These are phyloP conservation scores for Helicoverpa zea DNA, from an alignment of 1,140 invertebrate genomes.

Conservation along the genomic window DNA sequence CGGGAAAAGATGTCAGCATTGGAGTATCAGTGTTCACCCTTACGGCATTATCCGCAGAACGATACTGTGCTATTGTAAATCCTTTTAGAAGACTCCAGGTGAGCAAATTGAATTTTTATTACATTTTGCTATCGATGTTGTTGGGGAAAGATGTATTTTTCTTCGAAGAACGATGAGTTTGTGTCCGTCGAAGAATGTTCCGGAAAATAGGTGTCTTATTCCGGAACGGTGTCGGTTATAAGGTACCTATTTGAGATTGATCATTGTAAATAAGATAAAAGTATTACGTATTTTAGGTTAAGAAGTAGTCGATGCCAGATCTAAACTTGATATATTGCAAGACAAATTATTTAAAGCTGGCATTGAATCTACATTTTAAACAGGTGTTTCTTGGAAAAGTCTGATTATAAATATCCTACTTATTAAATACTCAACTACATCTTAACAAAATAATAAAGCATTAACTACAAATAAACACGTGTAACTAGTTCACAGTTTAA, in stretches of 20 bases:
- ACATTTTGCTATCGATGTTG: slow-evolving; percentile 2
- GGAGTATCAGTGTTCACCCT: slow-evolving; percentile 97
- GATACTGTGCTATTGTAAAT: slow-evolving; percentile 97
- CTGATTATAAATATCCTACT: neutral
- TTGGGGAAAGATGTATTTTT: slow-evolving; percentile 11
- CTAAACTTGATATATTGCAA: no score
- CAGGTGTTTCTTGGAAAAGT: no score
- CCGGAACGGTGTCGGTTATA: neutral
- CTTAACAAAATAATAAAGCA: neutral
- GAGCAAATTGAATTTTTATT: slow-evolving; percentile 42
- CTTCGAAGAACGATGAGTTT: slow-evolving; percentile 2
- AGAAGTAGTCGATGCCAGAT: no score
- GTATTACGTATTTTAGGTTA: neutral
- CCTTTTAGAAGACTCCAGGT: slow-evolving; percentile 92
- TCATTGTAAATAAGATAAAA: neutral
- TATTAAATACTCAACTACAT: neutral
- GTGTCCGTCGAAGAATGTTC: neutral
- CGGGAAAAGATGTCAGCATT: slow-evolving; percentile 95
- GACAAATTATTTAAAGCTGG: no score
- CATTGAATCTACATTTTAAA: no score
- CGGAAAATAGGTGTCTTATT: neutral
- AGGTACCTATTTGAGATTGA: neutral
- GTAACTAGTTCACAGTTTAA: slow-evolving; percentile 17
- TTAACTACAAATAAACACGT: neutral
- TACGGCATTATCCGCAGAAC: slow-evolving; percentile 95